A percentile compares a stretch with the other conserved stretches of the same genome.
Evolutionary conservation across 2,797 vertebrate species (phyloP).

Genomic region (Sylvia borin): DNA sequence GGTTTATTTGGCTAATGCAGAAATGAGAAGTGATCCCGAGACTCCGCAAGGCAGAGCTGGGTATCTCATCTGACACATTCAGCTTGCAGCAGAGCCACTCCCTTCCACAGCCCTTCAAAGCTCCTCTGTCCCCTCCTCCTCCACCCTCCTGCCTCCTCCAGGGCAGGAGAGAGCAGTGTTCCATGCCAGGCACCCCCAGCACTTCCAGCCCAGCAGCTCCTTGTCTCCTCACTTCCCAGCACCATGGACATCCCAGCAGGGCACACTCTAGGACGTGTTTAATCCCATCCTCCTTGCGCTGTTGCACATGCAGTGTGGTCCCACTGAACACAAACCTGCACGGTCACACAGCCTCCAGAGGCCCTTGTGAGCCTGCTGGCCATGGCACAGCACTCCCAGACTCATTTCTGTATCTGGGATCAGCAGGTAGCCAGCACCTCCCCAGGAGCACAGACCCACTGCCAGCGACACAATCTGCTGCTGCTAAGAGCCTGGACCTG

Average conservation of each 20-base stretch:
- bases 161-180: not conserved
- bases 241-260: not conserved
- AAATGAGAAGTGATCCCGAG: not conserved
- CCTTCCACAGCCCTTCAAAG: not conserved
- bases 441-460: not conserved
- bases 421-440: not conserved
- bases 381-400: not conserved
- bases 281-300: not conserved
- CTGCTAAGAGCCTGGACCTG: not conserved
- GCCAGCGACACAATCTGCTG: not conserved
- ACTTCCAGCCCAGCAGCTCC: not conserved
- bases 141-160: not conserved
- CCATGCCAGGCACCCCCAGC: not conserved
- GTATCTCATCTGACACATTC: not conserved
- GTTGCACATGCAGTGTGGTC: fast-evolving
- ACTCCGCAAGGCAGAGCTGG: not conserved
- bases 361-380: not conserved
- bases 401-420: not conserved
- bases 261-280: not conserved
- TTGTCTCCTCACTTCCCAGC: not conserved
- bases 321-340: fast-evolving
- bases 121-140: not conserved
- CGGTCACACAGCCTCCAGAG: fast-evolving
- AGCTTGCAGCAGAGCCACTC: not conserved
- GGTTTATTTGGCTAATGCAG: not conserved